A percentile compares a stretch with the other conserved stretches of the same genome.
These are phyloP conservation scores for Pithys albifrons DNA, from an alignment of 2,113 vertebrate genomes.

Conservation along the genomic window DNA sequence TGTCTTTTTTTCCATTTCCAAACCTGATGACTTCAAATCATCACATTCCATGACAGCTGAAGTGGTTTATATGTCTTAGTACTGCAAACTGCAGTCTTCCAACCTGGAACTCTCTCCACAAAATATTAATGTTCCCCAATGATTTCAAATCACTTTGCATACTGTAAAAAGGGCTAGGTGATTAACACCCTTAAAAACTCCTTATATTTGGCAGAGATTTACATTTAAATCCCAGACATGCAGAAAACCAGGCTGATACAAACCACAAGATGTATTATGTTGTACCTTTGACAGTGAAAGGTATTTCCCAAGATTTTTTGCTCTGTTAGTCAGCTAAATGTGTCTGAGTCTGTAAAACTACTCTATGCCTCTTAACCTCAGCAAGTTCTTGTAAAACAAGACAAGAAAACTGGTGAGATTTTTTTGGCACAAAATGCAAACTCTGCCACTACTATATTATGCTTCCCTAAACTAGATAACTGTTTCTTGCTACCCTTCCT, in stretches of 20 bases:
- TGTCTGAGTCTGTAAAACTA: not conserved
- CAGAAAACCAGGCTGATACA: not conserved
- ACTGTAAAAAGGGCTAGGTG: slow-evolving; percentile 9
- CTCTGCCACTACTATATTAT: not conserved
- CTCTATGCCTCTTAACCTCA: not conserved
- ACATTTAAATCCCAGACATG: slow-evolving; percentile 5
- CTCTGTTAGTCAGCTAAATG: not conserved
- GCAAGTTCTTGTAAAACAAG: not conserved
- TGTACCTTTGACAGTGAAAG: not conserved
- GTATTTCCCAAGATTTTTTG: slow-evolving; percentile 4
- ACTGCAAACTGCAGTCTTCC: slow-evolving; percentile 5
- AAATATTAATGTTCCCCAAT: slow-evolving; percentile 4
- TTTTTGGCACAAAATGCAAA: not conserved
- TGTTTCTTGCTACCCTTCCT: not conserved
- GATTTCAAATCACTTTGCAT: slow-evolving; percentile 25
- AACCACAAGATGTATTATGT: not conserved
- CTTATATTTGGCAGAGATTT: slow-evolving; percentile 16
- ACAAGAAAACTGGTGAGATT: not conserved
- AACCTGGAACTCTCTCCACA: not conserved
- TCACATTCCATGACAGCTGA: not conserved
- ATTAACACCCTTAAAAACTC: slow-evolving; percentile 38
- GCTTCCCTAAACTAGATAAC: not conserved
- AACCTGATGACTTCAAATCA: not conserved
- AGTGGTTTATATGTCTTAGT: slow-evolving; percentile 34
- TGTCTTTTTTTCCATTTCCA: not conserved